Conservation (phyloP, 2,888 invertebrate species). For the Melieria picta region DNA sequence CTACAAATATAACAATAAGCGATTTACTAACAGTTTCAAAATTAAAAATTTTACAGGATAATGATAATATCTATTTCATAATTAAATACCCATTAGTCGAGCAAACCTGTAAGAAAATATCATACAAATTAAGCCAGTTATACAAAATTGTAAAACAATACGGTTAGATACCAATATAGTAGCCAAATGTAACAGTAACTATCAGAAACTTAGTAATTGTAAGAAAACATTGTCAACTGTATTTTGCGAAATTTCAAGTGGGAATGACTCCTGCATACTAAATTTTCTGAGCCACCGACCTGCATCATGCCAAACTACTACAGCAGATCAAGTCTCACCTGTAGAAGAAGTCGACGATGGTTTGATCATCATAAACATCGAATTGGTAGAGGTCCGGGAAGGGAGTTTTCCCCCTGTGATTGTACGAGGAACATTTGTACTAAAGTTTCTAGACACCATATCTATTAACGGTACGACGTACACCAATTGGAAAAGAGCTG, state of each 20-base stretch:
- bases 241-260: neutral
- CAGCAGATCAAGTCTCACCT: neutral
- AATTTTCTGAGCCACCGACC: neutral
- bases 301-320: slow-evolving; percentile 1
- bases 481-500: neutral
- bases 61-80: slow-evolving; percentile 7
- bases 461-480: slow-evolving; percentile 10
- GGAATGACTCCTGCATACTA: neutral
- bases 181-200: neutral
- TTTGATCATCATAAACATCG: neutral
- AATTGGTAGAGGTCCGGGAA: neutral
- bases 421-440: neutral
- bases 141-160: neutral
- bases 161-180: neutral
- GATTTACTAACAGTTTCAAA: slow-evolving; percentile 18
- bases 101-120: slow-evolving; percentile 13
- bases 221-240: neutral
- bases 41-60: slow-evolving; percentile 17
- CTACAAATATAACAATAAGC: slow-evolving; percentile 20
- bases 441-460: slow-evolving; percentile 4
- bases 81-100: slow-evolving; percentile 15
- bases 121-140: slow-evolving; percentile 3
- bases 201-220: slow-evolving; percentile 1
- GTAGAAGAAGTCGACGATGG: neutral
- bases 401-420: neutral